Evolutionary conservation across 2,113 vertebrate genomes (phyloP), one percentile per base, ranked within the genome.

Genomic region (Labeo catla): DNA sequence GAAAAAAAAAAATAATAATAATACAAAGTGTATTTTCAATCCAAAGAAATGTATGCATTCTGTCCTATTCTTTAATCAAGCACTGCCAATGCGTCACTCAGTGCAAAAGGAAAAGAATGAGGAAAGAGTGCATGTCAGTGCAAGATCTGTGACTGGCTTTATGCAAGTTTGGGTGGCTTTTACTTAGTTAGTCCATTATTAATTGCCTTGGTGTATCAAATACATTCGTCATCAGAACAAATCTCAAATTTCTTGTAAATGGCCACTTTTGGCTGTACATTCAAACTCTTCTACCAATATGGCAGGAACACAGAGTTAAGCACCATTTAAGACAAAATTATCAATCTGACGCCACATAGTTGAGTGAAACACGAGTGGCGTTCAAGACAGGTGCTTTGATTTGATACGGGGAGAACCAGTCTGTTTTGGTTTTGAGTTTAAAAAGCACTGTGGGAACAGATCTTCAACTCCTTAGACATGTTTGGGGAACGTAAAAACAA

Each of bases 241-340:
- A 50, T 72, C 43, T 47, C 68, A 57, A 86, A 77, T 76, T 74
- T 85, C 87, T 63, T 63, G 85, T 91, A 73, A 49, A 88, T 76
- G 92, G 90, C 92, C 93, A 87, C 43, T 91, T 85, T 89, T 93
- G 93, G 92, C 92, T 49, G 90, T 93, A 94, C 93, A 94, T 94
- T 94, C 93, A 93, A 90, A 90, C 88, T 83, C 36, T 86, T 92
- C 93, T 91, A 92, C 94, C 95, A 95, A 95, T 95, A 94, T 95
- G 94, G 94, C 94, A 94, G 93, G 94, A 89, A 91, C 88, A 93
- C 80, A 87, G 92, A 93, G 89, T 88, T 90, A 92, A 89, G 84
- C 70, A 90, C 72, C 87, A 91, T 89, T 90, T 23, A 34, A 57
- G 28, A 28, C 28, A 28, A 28, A 28, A 28, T 28, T 28, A 65